phyloP scores from a whole-genome alignment of 2,888 invertebrate species.

The Auanema sp. region DNA sequence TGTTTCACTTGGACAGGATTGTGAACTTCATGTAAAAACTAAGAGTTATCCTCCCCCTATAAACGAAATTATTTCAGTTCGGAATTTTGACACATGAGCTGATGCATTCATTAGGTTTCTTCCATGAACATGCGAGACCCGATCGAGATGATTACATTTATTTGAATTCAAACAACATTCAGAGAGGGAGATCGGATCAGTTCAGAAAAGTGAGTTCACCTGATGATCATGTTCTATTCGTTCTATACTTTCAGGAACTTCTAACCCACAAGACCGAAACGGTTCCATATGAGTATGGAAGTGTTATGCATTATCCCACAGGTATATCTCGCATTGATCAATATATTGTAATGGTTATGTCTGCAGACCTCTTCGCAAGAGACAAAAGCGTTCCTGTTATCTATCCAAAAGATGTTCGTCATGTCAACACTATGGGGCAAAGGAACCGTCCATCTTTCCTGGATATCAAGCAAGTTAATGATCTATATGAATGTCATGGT shows the following conservation, averaged over 20 bases:
- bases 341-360: no score
- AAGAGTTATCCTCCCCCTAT: background rate
- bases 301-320: constrained; percentile 41
- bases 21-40: constrained; percentile 34
- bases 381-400: no score
- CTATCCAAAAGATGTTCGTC: no score
- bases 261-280: constrained; percentile 6
- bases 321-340: no score
- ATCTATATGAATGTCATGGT: no score
- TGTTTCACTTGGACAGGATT: constrained; percentile 29
- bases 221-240: no score
- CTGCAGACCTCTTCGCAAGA: no score
- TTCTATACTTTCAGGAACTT: no score
- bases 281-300: constrained; percentile 43
- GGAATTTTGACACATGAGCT: constrained; percentile 43
- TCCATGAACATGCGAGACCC: constrained; percentile 41
- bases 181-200: constrained; percentile 6
- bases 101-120: constrained; percentile 44
- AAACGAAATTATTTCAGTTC: constrained; percentile 19
- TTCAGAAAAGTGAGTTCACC: constrained; percentile 9
- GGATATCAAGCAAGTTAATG: no score
- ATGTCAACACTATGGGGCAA: no score
- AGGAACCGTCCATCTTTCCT: no score
- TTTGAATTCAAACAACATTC: constrained; percentile 23
- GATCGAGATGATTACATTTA: constrained; percentile 40